A percentile compares a stretch with the other conserved stretches of the same genome.
phyloP scores from a whole-genome alignment of 2,888 invertebrate genomes.

The Laspeyria flexula region DNA sequence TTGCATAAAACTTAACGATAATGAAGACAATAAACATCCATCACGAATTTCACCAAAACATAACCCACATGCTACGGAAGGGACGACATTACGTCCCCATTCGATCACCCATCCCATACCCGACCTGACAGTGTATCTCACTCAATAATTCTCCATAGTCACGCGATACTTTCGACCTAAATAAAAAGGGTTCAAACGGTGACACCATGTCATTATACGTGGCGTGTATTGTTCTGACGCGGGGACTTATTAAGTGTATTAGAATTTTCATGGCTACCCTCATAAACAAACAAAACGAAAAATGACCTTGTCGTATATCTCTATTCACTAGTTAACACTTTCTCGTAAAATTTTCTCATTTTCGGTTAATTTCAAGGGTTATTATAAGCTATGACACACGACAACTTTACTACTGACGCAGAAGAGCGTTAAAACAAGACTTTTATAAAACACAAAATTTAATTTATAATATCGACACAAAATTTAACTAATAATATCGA shows the following conservation, averaged over 20 bases:
- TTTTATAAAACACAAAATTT: too few species aligned
- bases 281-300: not conserved
- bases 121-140: slow-evolving; percentile 11
- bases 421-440: too few species aligned
- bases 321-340: too few species aligned
- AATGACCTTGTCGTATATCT: not conserved
- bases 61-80: slow-evolving; percentile 19
- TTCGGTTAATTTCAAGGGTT: too few species aligned
- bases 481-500: too few species aligned
- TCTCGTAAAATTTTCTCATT: too few species aligned
- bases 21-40: too few species aligned
- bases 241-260: not conserved
- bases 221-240: not conserved
- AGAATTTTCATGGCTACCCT: not conserved
- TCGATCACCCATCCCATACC: slow-evolving; percentile 35
- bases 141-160: slow-evolving; percentile 29
- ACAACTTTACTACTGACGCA: too few species aligned
- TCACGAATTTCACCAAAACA: not conserved
- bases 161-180: slow-evolving; percentile 25
- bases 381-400: too few species aligned
- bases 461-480: too few species aligned
- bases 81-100: slow-evolving; percentile 24
- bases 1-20: too few species aligned
- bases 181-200: slow-evolving; percentile 22
- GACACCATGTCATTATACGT: slow-evolving; percentile 12